phyloP scores from a whole-genome alignment of 1,140 invertebrate genomes.

The Augochlora pura region DNA sequence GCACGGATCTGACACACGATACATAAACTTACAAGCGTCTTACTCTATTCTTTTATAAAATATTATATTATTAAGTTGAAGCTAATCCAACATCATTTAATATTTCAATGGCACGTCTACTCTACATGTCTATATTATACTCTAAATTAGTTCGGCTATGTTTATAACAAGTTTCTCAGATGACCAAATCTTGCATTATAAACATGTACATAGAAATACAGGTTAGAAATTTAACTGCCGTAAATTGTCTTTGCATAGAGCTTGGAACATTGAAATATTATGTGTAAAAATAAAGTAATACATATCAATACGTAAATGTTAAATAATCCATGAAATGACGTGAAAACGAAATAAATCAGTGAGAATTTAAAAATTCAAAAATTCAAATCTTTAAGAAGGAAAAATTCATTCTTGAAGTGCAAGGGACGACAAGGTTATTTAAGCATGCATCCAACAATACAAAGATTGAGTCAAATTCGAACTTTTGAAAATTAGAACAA shows the following conservation, averaged over 20 bases:
- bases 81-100: neutral
- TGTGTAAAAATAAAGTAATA: neutral
- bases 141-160: neutral
- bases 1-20: neutral
- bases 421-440: neutral
- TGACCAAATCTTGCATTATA: conserved; percentile 26
- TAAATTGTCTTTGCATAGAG: neutral
- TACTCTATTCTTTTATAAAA: neutral
- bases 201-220: conserved; percentile 29
- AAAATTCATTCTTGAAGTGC: neutral
- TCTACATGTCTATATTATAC: neutral
- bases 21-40: neutral
- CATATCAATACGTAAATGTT: conserved; percentile 10
- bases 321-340: conserved; percentile 24
- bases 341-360: conserved; percentile 20
- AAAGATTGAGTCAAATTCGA: conserved; percentile 10
- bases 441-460: neutral
- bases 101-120: neutral
- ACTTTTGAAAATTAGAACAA: conserved; percentile 51
- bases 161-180: conserved; percentile 21
- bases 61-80: neutral
- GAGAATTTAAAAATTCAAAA: conserved; percentile 78
- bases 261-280: neutral
- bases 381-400: conserved; percentile 70
- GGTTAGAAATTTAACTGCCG: conserved; percentile 37